Percentiles rank a stretch among this genome's conserved stretches.
These are phyloP conservation scores for Stenchaetothrips biformis DNA, from an alignment of 2,888 invertebrate species.

Conservation along the genomic window DNA sequence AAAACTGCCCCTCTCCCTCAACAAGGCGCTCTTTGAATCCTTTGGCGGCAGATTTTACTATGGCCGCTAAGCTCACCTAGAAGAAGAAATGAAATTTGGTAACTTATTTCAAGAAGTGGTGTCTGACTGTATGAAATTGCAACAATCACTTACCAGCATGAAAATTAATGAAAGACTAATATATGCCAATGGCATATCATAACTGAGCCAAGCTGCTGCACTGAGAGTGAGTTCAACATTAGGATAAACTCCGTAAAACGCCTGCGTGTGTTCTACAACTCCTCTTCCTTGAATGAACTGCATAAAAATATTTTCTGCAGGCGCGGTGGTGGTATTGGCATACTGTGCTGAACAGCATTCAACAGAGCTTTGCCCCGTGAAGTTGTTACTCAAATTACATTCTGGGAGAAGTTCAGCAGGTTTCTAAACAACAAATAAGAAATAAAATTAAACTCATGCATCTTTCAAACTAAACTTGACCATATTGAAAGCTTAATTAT, in stretches of 20 bases:
- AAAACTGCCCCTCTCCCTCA: conserved; percentile 73
- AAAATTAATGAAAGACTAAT: conserved; percentile 31
- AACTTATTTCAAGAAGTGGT: conserved; percentile 67
- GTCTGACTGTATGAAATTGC: conserved; percentile 50
- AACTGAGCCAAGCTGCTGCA: conserved; percentile 30
- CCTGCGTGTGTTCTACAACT: conserved; percentile 66
- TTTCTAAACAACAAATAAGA: not conserved
- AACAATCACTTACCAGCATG: conserved; percentile 27
- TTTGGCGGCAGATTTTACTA: conserved; percentile 64
- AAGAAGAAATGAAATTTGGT: conserved; percentile 38
- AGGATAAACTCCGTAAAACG: conserved; percentile 76
- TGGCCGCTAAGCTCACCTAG: conserved; percentile 54
- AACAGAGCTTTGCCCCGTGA: conserved; percentile 29
- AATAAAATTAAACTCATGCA: not conserved
- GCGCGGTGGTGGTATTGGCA: conserved; percentile 29
- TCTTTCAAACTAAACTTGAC: not conserved
- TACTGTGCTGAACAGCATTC: conserved; percentile 38
- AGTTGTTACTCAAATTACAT: not conserved
- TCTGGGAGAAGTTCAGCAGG: not conserved
- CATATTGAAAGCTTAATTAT: conserved; percentile 38
- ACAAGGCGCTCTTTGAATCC: conserved; percentile 71
- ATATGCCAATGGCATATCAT: conserved; percentile 29
- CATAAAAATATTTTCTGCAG: conserved; percentile 41
- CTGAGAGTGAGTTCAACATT: conserved; percentile 34
- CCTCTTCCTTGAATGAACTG: conserved; percentile 69